Evolutionary conservation across 2,888 invertebrate species (phyloP).

Genomic region (Eupithecia abbreviata): DNA sequence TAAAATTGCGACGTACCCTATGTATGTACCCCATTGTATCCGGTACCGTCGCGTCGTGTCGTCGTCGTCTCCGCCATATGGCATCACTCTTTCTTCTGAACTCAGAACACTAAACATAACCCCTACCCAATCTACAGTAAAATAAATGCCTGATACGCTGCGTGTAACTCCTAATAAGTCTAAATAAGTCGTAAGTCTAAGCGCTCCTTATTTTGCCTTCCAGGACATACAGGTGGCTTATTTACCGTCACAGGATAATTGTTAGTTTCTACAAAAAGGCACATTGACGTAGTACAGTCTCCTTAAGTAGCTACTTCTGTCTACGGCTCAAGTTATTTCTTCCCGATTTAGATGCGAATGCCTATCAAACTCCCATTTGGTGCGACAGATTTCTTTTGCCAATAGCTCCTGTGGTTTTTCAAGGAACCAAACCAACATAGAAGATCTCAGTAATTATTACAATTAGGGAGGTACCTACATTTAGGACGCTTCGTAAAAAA

Average conservation of each 20-base stretch:
- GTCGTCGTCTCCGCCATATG: background rate
- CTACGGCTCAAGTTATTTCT: slow-evolving; percentile 37
- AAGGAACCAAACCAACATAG: background rate
- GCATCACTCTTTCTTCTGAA: background rate
- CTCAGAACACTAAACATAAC: background rate
- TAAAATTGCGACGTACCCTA: background rate
- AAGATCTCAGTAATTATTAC: background rate
- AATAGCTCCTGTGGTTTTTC: slow-evolving; percentile 2
- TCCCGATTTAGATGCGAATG: slow-evolving; percentile 41
- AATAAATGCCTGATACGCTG: background rate
- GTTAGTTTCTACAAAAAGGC: slow-evolving; percentile 51
- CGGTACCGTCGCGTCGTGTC: background rate
- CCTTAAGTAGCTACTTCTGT: slow-evolving; percentile 31
- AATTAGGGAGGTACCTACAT: background rate
- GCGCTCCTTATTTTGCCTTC: slow-evolving; percentile 34
- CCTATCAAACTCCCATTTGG: slow-evolving; percentile 35
- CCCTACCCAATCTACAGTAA: background rate
- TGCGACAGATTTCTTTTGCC: slow-evolving; percentile 38
- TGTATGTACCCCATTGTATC: background rate
- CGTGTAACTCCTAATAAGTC: slow-evolving; percentile 16
- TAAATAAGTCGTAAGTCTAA: slow-evolving; percentile 46
- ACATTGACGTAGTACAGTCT: slow-evolving; percentile 42
- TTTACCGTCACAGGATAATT: slow-evolving; percentile 59
- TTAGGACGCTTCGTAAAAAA: background rate
- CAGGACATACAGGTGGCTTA: slow-evolving; percentile 49